Percentiles rank a stretch among this genome's conserved stretches.
Conservation (phyloP, 2,797 vertebrate species). For the Sebastes steindachneri region DNA sequence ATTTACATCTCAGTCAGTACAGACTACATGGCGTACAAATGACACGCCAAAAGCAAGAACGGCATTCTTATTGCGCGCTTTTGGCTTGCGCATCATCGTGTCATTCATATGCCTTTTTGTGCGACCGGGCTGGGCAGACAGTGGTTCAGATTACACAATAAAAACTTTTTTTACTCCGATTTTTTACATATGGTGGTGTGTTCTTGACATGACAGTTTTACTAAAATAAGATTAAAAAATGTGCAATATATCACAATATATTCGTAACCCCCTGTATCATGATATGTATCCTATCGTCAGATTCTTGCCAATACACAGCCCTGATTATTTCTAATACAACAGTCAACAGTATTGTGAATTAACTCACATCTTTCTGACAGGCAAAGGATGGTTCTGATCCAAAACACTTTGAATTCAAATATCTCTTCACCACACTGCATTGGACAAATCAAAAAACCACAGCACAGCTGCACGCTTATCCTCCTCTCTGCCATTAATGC, state of each 20-base stretch:
- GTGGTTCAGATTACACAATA: background rate
- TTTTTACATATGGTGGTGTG: background rate
- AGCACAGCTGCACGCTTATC: slow-evolving; percentile 39
- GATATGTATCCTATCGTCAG: background rate
- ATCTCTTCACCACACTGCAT: slow-evolving; percentile 2
- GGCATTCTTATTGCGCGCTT: rapidly evolving
- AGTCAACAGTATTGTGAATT: slow-evolving; percentile 6
- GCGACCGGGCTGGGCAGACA: no score
- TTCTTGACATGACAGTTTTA: no score
- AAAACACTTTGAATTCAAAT: slow-evolving; percentile 43
- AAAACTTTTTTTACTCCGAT: background rate
- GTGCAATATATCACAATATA: background rate
- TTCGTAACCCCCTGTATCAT: background rate
- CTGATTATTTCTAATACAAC: background rate
- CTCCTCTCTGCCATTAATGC: slow-evolving; percentile 15
- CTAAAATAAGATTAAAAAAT: no score
- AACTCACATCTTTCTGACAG: slow-evolving; percentile 35
- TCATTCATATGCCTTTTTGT: no score
- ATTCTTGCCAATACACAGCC: background rate
- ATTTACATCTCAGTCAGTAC: background rate
- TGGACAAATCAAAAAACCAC: slow-evolving; percentile 20
- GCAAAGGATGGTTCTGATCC: slow-evolving; percentile 30
- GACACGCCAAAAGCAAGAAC: background rate
- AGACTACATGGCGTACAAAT: background rate
- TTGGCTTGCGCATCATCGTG: no score